Base-by-base conservation (phyloP, 2,888 invertebrate species). In the Norana najaformis region DNA sequence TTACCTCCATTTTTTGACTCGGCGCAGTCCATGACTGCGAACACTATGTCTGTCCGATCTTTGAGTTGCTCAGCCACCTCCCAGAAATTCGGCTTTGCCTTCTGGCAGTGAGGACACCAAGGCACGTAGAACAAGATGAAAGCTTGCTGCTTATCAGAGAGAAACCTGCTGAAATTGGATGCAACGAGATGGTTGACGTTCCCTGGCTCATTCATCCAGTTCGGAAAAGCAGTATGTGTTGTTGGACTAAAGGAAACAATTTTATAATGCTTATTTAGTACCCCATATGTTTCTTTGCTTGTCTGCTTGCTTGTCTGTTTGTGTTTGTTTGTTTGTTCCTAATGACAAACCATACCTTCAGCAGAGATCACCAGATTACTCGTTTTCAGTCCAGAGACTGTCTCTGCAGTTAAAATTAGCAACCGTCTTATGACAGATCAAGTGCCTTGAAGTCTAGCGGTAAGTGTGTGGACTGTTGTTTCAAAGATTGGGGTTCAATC, bases 71-170 rank as follows among this genome's bases (percentile, higher is more conserved):
- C 96, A 0, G 98, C 98, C 11, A 97, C 97, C 90, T 96, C 95
- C 0, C 97, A 96, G 95, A 96, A 98, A 91, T 97, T 97, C 0
- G 98, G 98, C 93, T 98, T 98, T 93, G 97, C 94, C 89, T 96
- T 96, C 94, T 97, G 97, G 94, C 98, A 98, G 94, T 97, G 97
- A 0, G 97, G 97, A 95, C 98, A 98, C 98, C 98, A 98, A 23
- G 98, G 98, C 0, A 98, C 97, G 95, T 98, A 98, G 95, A 98
- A 98, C 97, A 98, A 97, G 90, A 98, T 96, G 89, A 98, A 94
- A 3, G 97, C 97, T 95, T 98, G 97, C 93, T 97, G 97, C 95
- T 97, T 97, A 94, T 97, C 97, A 94, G 97, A 97, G 88, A 98
- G 95, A 89, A 97, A 96, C 88, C 96, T 94, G 93, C 96, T 96